These are phyloP conservation scores for Automeris io DNA, from an alignment of 2,888 invertebrate genomes.

Conservation along the genomic window DNA sequence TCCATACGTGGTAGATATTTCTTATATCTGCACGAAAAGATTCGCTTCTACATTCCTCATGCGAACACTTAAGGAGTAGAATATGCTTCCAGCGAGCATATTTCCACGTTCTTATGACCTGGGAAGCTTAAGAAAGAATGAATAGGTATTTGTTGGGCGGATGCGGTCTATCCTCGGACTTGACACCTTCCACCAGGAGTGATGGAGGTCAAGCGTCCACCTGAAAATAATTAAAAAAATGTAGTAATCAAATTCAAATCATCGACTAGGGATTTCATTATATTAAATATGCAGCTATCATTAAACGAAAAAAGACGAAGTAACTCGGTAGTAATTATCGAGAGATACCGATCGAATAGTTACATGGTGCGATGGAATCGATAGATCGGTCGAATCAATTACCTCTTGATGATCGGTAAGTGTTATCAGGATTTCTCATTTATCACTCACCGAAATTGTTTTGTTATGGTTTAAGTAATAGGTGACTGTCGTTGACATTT, in stretches of 20 bases:
- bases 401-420: conserved; percentile 49
- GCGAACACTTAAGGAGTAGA: too few relatives aligned
- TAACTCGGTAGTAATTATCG: conserved; percentile 7
- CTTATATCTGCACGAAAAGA: too few relatives aligned
- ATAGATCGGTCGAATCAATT: conserved; percentile 48
- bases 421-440: conserved; percentile 68
- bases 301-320: conserved; percentile 22
- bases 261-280: neutral
- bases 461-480: conserved; percentile 24
- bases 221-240: too few relatives aligned
- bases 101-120: too few relatives aligned
- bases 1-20: too few relatives aligned
- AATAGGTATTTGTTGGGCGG: too few relatives aligned
- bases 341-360: conserved; percentile 30
- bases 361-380: conserved; percentile 49
- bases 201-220: too few relatives aligned
- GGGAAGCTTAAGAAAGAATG: too few relatives aligned
- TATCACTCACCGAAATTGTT: conserved; percentile 70
- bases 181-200: too few relatives aligned
- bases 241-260: neutral
- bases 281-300: conserved; percentile 25
- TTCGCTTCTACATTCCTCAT: too few relatives aligned
- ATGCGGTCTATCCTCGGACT: too few relatives aligned
- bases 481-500: conserved; percentile 9
- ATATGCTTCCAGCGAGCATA: too few relatives aligned